Evolutionary conservation across 2,113 vertebrate genomes (phyloP).

Genomic region (Cyanocitta stelleri): DNA sequence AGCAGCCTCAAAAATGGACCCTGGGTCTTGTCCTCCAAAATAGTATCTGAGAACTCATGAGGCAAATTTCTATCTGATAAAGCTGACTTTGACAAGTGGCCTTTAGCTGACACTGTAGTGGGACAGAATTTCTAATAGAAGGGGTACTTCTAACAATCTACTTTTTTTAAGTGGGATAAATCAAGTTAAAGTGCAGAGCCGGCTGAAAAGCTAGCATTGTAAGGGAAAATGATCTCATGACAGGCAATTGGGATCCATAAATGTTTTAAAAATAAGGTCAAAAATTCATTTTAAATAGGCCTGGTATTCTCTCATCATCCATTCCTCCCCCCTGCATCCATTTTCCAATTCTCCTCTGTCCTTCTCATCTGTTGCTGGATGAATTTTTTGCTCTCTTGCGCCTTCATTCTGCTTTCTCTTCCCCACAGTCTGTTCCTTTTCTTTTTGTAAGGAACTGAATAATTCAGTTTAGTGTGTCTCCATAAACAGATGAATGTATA

Average conservation of each 20-base stretch:
- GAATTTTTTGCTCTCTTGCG: slow-evolving; percentile 10
- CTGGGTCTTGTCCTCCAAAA: slow-evolving; percentile 22
- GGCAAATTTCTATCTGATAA: not conserved
- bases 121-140: slow-evolving; percentile 40
- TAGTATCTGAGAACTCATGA: not conserved
- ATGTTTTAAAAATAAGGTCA: slow-evolving; percentile 63
- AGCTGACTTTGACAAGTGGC: slow-evolving; percentile 29
- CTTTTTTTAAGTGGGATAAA: slow-evolving; percentile 44
- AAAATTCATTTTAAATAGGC: slow-evolving; percentile 55
- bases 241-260: slow-evolving; percentile 48
- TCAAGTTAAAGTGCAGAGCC: slow-evolving; percentile 36
- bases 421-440: slow-evolving; percentile 26
- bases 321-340: not conserved
- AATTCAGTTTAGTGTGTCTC: slow-evolving; percentile 58
- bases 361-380: not conserved
- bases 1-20: not conserved
- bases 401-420: slow-evolving; percentile 7
- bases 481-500: slow-evolving; percentile 39
- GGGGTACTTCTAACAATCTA: slow-evolving; percentile 36
- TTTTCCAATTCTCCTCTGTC: slow-evolving; percentile 26
- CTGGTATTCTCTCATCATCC: slow-evolving; percentile 25
- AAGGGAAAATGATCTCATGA: slow-evolving; percentile 47
- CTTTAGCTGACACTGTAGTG: slow-evolving; percentile 17
- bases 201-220: slow-evolving; percentile 58
- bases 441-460: slow-evolving; percentile 28